These are phyloP conservation scores for Thinocorus orbignyianus DNA, from an alignment of 2,113 vertebrate species.

Conservation along the genomic window DNA sequence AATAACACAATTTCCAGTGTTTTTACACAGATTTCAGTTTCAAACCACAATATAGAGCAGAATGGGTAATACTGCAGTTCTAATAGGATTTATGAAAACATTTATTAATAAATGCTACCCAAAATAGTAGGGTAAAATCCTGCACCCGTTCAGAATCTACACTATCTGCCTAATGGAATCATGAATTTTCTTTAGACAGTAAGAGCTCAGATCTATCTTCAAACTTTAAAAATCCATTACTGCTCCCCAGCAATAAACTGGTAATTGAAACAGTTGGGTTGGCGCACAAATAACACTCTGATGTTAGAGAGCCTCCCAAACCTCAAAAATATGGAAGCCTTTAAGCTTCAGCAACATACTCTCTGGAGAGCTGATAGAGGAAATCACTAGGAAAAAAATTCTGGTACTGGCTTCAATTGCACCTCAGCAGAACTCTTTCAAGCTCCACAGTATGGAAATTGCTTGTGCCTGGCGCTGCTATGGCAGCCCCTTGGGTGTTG, in stretches of 20 bases:
- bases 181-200: neutral
- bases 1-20: neutral
- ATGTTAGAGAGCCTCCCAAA: neutral
- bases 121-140: neutral
- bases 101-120: neutral
- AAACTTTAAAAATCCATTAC: constrained; percentile 14
- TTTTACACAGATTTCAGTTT: neutral
- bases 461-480: neutral
- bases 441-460: neutral
- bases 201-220: neutral
- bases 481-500: rapidly evolving
- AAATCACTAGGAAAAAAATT: neutral
- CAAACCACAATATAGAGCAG: neutral
- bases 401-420: neutral
- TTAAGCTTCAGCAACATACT: neutral
- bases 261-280: constrained; percentile 16
- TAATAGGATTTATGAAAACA: neutral
- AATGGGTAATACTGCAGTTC: neutral
- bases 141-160: neutral
- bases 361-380: neutral
- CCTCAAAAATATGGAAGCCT: neutral
- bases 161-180: neutral
- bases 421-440: neutral
- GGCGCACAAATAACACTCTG: neutral
- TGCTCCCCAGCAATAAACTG: neutral